Evolutionary conservation across 1,140 invertebrate species (phyloP).

Genomic region (Lasaia peninsularis): DNA sequence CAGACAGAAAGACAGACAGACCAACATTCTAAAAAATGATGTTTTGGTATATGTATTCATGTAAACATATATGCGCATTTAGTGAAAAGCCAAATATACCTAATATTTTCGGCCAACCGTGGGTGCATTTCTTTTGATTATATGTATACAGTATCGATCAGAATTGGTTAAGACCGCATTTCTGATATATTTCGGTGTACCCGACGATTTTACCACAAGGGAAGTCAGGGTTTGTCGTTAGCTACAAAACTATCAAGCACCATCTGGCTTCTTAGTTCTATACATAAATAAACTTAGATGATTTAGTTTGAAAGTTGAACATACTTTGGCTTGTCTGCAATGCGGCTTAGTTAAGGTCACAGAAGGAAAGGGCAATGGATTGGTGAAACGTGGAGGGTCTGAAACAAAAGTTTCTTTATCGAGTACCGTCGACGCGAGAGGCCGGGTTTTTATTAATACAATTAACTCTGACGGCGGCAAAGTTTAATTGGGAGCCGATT

Average conservation of each 20-base stretch:
- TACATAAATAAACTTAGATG: neutral
- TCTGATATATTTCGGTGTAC: no score
- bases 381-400: conserved; percentile 63
- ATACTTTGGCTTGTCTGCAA: conserved; percentile 62
- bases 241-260: neutral
- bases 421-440: conserved; percentile 14
- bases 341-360: conserved; percentile 46
- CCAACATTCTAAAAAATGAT: no score
- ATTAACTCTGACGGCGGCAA: neutral
- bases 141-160: no score
- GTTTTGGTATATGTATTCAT: no score
- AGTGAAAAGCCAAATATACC: no score
- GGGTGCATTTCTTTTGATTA: no score
- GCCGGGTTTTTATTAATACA: neutral
- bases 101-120: no score
- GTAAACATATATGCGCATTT: no score
- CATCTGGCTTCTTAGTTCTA: neutral
- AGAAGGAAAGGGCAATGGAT: conserved; percentile 31
- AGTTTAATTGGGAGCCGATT: neutral
- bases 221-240: neutral
- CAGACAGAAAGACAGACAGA: no score
- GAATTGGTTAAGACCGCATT: no score
- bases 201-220: neutral
- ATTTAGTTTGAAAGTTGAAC: conserved; percentile 29
- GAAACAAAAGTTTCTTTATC: conserved; percentile 56